phyloP scores from a whole-genome alignment of 1,140 invertebrate species.

The Rhyacophila brunnea region DNA sequence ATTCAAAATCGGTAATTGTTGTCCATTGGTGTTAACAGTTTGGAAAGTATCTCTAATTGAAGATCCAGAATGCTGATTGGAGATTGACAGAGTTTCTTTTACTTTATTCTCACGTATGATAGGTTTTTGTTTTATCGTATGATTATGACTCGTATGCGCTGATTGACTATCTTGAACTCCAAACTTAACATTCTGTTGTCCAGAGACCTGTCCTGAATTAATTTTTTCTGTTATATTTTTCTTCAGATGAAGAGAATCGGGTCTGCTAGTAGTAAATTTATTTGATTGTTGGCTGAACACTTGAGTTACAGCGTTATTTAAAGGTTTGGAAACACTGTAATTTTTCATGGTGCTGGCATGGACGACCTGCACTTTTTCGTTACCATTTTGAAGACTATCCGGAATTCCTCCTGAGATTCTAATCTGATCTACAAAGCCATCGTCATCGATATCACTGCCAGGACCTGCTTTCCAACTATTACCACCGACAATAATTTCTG shows the following conservation, averaged over 20 bases:
- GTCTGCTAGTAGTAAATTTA: too few relatives aligned
- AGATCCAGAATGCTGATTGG: conserved; percentile 5
- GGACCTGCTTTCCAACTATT: conserved; percentile 45
- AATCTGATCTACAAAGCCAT: conserved; percentile 34
- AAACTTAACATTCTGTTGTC: background rate
- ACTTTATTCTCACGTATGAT: conserved; percentile 5
- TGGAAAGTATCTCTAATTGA: background rate
- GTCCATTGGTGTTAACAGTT: background rate
- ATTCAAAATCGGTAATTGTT: background rate
- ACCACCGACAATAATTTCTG: conserved; percentile 39
- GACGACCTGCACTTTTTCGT: conserved; percentile 32
- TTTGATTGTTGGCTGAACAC: too few relatives aligned
- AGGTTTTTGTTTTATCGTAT: conserved; percentile 6
- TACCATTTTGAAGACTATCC: conserved; percentile 30
- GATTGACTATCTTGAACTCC: background rate
- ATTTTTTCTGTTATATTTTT: too few relatives aligned
- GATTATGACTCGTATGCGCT: background rate
- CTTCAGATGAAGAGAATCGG: too few relatives aligned
- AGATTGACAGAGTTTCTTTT: conserved; percentile 4
- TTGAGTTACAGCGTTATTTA: too few relatives aligned
- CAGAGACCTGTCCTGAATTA: too few relatives aligned
- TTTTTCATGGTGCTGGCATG: conserved; percentile 20
- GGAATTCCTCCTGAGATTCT: conserved; percentile 29
- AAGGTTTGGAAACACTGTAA: background rate
- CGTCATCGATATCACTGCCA: conserved; percentile 26